phyloP scores from a whole-genome alignment of 2,113 vertebrate genomes.

The Polyodon spathula region DNA sequence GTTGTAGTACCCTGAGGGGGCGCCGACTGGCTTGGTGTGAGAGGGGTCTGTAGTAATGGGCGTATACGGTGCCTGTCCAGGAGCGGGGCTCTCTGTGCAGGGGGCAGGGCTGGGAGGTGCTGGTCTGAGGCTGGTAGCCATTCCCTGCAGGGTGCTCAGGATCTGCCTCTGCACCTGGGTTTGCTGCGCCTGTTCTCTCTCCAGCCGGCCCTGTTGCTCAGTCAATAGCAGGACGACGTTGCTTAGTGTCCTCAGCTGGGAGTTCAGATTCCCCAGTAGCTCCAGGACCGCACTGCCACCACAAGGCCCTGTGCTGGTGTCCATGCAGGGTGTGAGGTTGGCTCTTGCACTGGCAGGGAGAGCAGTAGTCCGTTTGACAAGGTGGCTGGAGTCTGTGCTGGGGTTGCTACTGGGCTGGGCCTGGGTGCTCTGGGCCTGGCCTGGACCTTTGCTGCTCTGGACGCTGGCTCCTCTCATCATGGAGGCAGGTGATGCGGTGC shows the following conservation, averaged over 20 bases:
- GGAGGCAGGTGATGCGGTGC: neutral
- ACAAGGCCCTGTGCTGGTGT: slow-evolving; percentile 1
- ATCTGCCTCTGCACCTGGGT: slow-evolving; percentile 72
- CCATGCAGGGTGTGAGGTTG: neutral
- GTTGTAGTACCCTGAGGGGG: neutral
- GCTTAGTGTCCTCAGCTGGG: slow-evolving; percentile 55
- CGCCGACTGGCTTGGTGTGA: neutral
- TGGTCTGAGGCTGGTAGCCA: slow-evolving; percentile 42
- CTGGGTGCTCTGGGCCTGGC: neutral
- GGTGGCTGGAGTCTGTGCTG: slow-evolving; percentile 7
- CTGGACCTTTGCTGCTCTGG: neutral
- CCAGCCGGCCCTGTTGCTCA: slow-evolving; percentile 58
- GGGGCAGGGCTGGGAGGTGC: slow-evolving; percentile 30
- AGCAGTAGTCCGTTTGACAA: neutral
- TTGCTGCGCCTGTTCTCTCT: slow-evolving; percentile 65
- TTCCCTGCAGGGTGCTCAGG: slow-evolving; percentile 60
- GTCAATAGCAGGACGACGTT: slow-evolving; percentile 54
- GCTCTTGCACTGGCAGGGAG: neutral
- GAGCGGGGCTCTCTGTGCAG: neutral
- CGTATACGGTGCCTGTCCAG: neutral
- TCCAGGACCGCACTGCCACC: slow-evolving; percentile 26
- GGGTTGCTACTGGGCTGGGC: neutral
- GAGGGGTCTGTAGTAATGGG: neutral
- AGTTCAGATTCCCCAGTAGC: slow-evolving; percentile 55
- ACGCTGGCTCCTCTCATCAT: neutral